These are phyloP conservation scores for Synanceia verrucosa DNA, from an alignment of 2,797 vertebrate genomes.

Conservation along the genomic window DNA sequence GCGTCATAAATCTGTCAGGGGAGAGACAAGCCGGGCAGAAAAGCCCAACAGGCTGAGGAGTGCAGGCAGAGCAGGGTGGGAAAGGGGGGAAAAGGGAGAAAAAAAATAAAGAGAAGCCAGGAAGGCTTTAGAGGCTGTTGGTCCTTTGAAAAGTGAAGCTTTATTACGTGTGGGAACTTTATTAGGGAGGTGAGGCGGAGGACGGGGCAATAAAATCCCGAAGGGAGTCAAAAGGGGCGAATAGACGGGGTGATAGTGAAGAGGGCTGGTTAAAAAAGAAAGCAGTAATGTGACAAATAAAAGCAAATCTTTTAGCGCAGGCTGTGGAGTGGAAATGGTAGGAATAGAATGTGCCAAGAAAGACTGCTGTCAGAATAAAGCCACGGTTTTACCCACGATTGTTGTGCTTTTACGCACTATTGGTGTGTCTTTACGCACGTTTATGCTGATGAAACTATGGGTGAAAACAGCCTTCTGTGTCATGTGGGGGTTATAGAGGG, in stretches of 20 bases:
- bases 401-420: slow-evolving; percentile 27
- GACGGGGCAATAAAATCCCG: slow-evolving; percentile 68
- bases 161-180: slow-evolving; percentile 84
- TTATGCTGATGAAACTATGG: neutral
- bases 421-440: slow-evolving; percentile 29
- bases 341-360: slow-evolving; percentile 31
- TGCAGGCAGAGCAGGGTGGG: slow-evolving; percentile 68
- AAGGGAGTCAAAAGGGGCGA: slow-evolving; percentile 33
- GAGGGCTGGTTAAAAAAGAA: slow-evolving; percentile 33
- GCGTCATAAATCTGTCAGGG: slow-evolving; percentile 82
- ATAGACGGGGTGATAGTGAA: slow-evolving; percentile 33
- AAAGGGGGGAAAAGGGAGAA: slow-evolving; percentile 33
- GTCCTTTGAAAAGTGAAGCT: slow-evolving; percentile 82
- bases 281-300: slow-evolving; percentile 49
- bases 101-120: slow-evolving; percentile 59
- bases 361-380: slow-evolving; percentile 7
- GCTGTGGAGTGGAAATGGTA: slow-evolving; percentile 33
- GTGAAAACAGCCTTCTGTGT: neutral
- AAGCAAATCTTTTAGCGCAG: slow-evolving; percentile 34
- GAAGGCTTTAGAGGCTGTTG: slow-evolving; percentile 71
- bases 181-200: slow-evolving; percentile 74
- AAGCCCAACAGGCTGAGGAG: slow-evolving; percentile 63
- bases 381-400: neutral
- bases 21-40: slow-evolving; percentile 48
- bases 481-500: neutral